These are phyloP conservation scores for Xylota segnis DNA, from an alignment of 2,888 invertebrate genomes.

Conservation along the genomic window DNA sequence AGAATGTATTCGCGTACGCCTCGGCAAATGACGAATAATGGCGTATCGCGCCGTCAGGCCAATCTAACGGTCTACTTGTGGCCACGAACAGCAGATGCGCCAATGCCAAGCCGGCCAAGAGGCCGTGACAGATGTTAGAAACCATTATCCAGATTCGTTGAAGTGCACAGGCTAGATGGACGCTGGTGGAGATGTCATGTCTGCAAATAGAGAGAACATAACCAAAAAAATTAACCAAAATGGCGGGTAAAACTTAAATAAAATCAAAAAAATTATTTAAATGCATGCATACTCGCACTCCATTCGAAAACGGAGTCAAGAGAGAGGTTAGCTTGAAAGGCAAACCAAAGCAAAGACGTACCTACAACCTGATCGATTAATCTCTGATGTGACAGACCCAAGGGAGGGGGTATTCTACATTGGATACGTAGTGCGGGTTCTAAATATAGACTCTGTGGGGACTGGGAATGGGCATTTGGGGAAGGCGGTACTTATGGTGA, in stretches of 20 bases:
- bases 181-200: slow-evolving; percentile 82
- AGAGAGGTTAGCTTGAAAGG: background rate
- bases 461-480: slow-evolving; percentile 23
- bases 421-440: slow-evolving; percentile 26
- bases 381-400: slow-evolving; percentile 57
- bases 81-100: slow-evolving; percentile 84
- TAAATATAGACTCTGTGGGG: slow-evolving; percentile 49
- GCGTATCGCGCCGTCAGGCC: slow-evolving; percentile 82
- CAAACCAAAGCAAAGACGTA: slow-evolving; percentile 2
- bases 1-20: slow-evolving; percentile 85
- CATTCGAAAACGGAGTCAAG: background rate
- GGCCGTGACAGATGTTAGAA: slow-evolving; percentile 86
- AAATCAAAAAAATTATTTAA: slow-evolving; percentile 1
- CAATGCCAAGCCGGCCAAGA: slow-evolving; percentile 86
- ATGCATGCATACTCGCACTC: background rate
- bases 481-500: slow-evolving; percentile 34
- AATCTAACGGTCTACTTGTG: slow-evolving; percentile 83
- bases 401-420: slow-evolving; percentile 1
- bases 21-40: slow-evolving; percentile 84
- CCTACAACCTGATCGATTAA: slow-evolving; percentile 63
- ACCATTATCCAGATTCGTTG: slow-evolving; percentile 86
- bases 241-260: slow-evolving; percentile 6
- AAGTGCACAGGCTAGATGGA: slow-evolving; percentile 84
- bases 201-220: slow-evolving; percentile 74
- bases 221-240: slow-evolving; percentile 9